Conservation (phyloP, 2,113 vertebrate species). For the Emydocephalus ijimae region DNA sequence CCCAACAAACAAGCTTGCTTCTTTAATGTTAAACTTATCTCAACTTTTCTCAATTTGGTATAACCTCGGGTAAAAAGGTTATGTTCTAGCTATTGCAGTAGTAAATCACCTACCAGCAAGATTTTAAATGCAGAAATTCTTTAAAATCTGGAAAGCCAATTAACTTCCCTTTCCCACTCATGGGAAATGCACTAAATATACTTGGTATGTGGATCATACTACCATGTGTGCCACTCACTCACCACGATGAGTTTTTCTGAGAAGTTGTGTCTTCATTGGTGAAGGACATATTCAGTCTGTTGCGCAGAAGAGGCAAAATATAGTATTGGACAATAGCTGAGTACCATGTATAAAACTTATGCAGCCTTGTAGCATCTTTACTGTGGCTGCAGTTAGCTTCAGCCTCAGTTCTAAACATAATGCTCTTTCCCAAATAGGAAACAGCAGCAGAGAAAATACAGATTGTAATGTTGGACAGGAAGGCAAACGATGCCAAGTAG, state of each 20-base stretch:
- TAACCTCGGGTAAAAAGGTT: background rate
- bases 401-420: background rate
- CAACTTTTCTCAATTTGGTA: background rate
- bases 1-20: background rate
- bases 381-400: background rate
- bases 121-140: background rate
- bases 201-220: background rate
- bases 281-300: background rate
- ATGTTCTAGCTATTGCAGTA: background rate
- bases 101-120: background rate
- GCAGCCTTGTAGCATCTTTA: background rate
- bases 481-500: background rate
- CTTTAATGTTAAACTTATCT: background rate
- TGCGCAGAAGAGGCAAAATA: background rate
- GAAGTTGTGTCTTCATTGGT: background rate
- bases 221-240: background rate
- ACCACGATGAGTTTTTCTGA: background rate
- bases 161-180: background rate
- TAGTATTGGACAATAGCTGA: background rate
- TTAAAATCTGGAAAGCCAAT: background rate
- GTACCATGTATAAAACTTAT: background rate
- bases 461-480: background rate
- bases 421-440: background rate
- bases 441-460: background rate
- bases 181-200: background rate